Base-by-base conservation (phyloP, 2,797 vertebrate species). In the Rhabdophis nuchalis region DNA sequence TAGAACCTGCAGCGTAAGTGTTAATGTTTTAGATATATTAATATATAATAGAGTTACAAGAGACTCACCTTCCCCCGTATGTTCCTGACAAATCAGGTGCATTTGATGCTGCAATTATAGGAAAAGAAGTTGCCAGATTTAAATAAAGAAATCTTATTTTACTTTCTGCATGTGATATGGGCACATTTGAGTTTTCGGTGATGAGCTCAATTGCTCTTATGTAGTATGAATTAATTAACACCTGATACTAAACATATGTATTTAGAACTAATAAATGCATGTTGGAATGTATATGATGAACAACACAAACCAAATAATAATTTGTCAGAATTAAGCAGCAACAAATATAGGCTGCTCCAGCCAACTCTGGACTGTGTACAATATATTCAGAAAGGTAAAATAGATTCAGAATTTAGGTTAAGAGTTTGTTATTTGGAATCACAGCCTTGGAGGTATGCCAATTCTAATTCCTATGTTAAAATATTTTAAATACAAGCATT, bases 21-120 rank as follows among this genome's bases (percentile, higher is more conserved):
- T 91, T 94, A 96, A 95, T 86, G 25, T 91, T 93, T 93, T 93
- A 91, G 93, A 57, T 61, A 93, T 91, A 92, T 93, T 88, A 94
- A 92, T 77, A 93, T 88, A 91, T 87, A 89, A 86, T 88, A 87
- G 72, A 68, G 86, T 53, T 91, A 86, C 93, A 90, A 90, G 54
- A 93, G 13, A 61, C 23, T 50, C 36, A 86, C 46, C 91, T 32
- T 32, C 68, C 85, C 32, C 25, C 77, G 29, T 89, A 91, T 91
- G 60, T 90, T 93, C 89, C 56, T 90, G 89, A 88, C 85, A 90
- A 90, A 88, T 77, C 50, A 87, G 86, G 86, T 82, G 89, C 86
- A 56, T 82, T 41, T 88, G 72, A 64, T 93, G 57, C 14, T 91
- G 56, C 53, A 61, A 25, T 61, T 90, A 82, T 5, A 46, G 18